Base-by-base conservation (phyloP, 64 coral and sea anemone species). In the Porites lutea region DNA sequence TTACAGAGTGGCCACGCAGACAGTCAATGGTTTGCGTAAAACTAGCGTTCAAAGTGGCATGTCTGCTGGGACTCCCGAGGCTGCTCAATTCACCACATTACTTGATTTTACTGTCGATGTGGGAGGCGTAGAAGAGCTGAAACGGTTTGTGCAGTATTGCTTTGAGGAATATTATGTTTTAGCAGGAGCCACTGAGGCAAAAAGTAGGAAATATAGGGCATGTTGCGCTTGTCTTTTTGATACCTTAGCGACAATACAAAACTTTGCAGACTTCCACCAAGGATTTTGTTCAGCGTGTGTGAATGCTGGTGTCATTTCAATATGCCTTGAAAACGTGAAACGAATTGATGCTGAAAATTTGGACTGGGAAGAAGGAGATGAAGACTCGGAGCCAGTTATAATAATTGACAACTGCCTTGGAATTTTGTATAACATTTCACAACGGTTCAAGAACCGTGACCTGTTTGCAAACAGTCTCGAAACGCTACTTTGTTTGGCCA, bases 341-440 rank as follows among this genome's bases (percentile, higher is more conserved):
- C 43, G 46, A 74, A 12, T 74, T 13, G 43, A 74, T 49, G 37
- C 13, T 15, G 72, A 74, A 74, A 71, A 71, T 71, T 21, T 12
- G 20, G 37, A 71, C 21, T 71, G 68, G 68, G 6, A 71, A 71
- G 13, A 23, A 5, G 72, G 45, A 74, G 72, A 47, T 14, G 45
- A 12, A 48, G 45, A 48, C 13, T 74, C 71, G 10, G 37, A 74
- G 71, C 27, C 71, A 46, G 37, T 74, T 49, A 37, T 14, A 48
- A 44, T 74, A 14, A 48, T 74, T 46, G 27, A 74, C 23, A 48
- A 3, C 5, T 74, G 71, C 10, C 16, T 96, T 22, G 94, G 94
- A 78, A 59, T 90, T 23, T 59, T 96, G 11, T 90, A 96, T 18
- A 96, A 96, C 70, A 49, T 96, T 53, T 59, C 89, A 10, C 88